Evolutionary conservation across 2,888 invertebrate genomes (phyloP).

Genomic region (Dasypogon diadema): DNA sequence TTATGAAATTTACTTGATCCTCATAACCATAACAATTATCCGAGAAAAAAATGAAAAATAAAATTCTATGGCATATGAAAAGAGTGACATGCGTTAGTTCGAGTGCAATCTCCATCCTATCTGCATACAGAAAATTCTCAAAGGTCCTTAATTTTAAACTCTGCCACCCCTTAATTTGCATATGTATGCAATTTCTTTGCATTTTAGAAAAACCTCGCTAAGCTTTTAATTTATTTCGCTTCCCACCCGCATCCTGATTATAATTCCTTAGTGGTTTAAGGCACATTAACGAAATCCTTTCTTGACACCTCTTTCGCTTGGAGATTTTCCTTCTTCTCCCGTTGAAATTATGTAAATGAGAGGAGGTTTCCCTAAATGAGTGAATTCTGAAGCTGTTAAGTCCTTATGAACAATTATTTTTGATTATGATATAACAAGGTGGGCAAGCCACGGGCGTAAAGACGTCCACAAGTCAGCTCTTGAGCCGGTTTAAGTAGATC

Average conservation of each 20-base stretch:
- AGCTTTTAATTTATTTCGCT: conserved; percentile 42
- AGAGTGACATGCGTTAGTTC: conserved; percentile 8
- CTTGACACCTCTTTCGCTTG: not conserved
- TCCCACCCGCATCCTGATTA: conserved; percentile 2
- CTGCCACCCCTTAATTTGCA: conserved; percentile 49
- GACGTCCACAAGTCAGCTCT: conserved; percentile 23
- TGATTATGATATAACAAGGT: conserved; percentile 45
- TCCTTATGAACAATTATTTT: conserved; percentile 50
- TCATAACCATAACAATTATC: conserved; percentile 12
- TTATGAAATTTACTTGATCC: conserved; percentile 4
- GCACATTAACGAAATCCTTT: conserved; percentile 38
- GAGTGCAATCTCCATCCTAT: conserved; percentile 13
- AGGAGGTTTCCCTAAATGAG: conserved; percentile 26
- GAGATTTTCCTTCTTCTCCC: not conserved
- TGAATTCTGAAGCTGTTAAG: conserved; percentile 39
- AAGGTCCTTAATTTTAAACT: conserved; percentile 34
- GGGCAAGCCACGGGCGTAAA: conserved; percentile 17
- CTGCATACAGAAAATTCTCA: conserved; percentile 14
- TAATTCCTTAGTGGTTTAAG: conserved; percentile 44
- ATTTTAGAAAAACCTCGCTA: conserved; percentile 23
- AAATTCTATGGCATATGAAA: not conserved
- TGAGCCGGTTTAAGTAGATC: conserved; percentile 10
- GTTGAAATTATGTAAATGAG: conserved; percentile 46
- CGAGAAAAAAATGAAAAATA: not conserved
- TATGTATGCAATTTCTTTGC: conserved; percentile 49